Percentiles rank a stretch among this genome's conserved stretches.
Evolutionary conservation across 2,797 vertebrate genomes (phyloP).

Genomic region (Pteronotus mesoamericanus): DNA sequence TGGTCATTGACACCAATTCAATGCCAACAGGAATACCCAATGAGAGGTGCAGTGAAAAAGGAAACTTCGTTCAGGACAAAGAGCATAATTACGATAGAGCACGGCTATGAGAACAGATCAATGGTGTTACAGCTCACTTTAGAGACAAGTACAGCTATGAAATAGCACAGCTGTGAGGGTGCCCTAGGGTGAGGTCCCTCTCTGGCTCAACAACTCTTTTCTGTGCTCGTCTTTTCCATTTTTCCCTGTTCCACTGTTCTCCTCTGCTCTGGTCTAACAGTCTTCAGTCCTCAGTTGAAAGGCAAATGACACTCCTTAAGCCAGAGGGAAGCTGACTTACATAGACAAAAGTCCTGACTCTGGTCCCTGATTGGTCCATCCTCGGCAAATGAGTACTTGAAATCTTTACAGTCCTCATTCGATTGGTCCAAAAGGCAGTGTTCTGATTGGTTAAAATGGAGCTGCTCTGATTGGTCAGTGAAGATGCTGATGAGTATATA

Average conservation of each 20-base stretch:
- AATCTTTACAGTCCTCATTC: background rate
- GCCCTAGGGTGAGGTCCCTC: background rate
- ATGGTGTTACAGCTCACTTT: background rate
- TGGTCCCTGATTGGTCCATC: background rate
- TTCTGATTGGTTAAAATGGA: background rate
- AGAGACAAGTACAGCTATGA: background rate
- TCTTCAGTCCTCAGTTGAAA: background rate
- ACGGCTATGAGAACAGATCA: background rate
- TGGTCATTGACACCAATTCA: background rate
- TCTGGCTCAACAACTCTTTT: background rate
- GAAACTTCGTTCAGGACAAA: background rate
- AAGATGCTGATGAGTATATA: background rate
- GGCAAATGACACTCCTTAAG: background rate
- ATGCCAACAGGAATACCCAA: background rate
- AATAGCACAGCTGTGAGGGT: background rate
- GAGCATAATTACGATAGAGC: background rate
- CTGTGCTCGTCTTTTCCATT: background rate
- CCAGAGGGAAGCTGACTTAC: background rate
- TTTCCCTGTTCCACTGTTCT: background rate
- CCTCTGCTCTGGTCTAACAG: background rate
- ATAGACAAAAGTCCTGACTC: background rate
- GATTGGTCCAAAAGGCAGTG: background rate
- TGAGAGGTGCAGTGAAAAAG: background rate
- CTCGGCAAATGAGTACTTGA: background rate
- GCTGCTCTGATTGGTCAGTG: background rate